phyloP scores from a whole-genome alignment of 1,140 invertebrate genomes.

The Drosophila nigrodunni region DNA sequence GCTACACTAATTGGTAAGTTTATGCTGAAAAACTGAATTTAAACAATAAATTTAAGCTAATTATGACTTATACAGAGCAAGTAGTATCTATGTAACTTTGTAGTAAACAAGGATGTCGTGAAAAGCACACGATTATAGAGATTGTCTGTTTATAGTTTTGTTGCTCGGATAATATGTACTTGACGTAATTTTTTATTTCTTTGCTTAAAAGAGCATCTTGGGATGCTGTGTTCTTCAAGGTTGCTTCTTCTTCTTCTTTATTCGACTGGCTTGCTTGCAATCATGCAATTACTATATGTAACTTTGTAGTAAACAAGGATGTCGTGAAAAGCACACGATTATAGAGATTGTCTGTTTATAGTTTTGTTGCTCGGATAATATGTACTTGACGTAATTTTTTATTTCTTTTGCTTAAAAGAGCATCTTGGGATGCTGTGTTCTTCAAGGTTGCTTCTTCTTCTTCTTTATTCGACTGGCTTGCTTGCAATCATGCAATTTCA shows the following conservation, averaged over 20 bases:
- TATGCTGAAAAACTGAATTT: neutral
- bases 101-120: neutral
- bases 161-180: too few species aligned
- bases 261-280: conserved; percentile 56
- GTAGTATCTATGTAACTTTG: too few species aligned
- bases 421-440: too few species aligned
- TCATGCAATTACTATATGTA: conserved; percentile 62
- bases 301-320: neutral
- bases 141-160: neutral
- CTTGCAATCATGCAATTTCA: conserved; percentile 72
- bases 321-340: neutral
- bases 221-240: too few species aligned
- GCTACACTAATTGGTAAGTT: too few species aligned
- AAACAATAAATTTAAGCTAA: neutral
- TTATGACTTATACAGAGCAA: neutral
- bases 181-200: too few species aligned
- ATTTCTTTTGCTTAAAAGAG: too few species aligned
- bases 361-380: too few species aligned
- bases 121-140: neutral
- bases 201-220: too few species aligned
- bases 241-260: conserved; percentile 3
- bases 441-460: neutral
- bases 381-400: too few species aligned
- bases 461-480: conserved; percentile 45
- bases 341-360: neutral